Percentiles rank a stretch among this genome's conserved stretches.
Evolutionary conservation across 2,888 invertebrate genomes (phyloP).

Genomic region (Antitype chi): DNA sequence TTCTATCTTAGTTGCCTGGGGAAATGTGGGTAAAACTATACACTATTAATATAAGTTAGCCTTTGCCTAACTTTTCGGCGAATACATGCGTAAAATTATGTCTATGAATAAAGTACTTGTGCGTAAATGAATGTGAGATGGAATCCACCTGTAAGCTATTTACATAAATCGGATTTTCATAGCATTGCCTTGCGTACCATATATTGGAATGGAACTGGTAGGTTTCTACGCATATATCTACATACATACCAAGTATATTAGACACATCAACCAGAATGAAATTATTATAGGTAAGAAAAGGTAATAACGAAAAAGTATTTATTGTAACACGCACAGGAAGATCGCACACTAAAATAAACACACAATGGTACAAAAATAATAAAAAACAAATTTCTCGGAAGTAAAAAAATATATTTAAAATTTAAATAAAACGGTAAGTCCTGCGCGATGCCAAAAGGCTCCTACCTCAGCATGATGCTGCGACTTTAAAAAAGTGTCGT

Average conservation of each 20-base stretch:
- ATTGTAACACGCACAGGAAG: no score
- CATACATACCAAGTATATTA: neutral
- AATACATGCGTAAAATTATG: neutral
- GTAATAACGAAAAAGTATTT: no score
- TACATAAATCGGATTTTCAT: conserved; percentile 45
- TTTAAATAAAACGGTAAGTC: no score
- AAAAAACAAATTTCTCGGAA: no score
- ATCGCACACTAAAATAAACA: no score
- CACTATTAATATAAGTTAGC: neutral
- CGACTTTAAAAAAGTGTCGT: no score
- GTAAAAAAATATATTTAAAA: no score
- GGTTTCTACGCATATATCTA: conserved; percentile 28
- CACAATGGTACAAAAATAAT: no score
- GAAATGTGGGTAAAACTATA: neutral
- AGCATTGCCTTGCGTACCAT: conserved; percentile 13
- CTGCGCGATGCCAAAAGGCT: no score
- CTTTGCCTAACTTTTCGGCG: neutral
- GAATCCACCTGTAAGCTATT: conserved; percentile 39
- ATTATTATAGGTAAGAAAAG: neutral
- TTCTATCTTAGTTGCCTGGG: neutral
- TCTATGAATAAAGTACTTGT: conserved; percentile 32
- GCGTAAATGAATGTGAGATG: conserved; percentile 36
- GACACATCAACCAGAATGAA: neutral
- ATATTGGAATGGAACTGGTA: conserved; percentile 29
- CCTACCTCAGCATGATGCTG: no score